These are phyloP conservation scores for Sphecodes monilicornis DNA, from an alignment of 2,888 invertebrate genomes.

Conservation along the genomic window DNA sequence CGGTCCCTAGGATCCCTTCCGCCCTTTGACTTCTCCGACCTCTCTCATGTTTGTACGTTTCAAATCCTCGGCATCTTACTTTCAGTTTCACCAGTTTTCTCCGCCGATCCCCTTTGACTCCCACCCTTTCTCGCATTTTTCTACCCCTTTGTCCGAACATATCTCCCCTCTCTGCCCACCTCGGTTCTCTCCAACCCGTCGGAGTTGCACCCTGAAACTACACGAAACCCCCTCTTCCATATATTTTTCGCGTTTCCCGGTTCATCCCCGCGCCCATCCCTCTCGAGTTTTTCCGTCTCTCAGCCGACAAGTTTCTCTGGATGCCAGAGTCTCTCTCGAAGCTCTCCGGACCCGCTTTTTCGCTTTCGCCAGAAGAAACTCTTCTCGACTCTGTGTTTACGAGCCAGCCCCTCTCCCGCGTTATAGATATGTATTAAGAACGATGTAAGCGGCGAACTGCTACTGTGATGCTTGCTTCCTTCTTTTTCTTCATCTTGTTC, in stretches of 20 bases:
- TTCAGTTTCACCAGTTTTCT: neutral
- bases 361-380: slow-evolving; percentile 32
- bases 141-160: neutral
- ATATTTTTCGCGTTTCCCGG: slow-evolving; percentile 2
- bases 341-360: slow-evolving; percentile 51
- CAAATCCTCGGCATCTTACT: neutral
- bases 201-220: neutral
- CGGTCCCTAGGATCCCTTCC: neutral
- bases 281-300: slow-evolving; percentile 1
- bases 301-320: neutral
- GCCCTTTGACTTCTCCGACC: neutral
- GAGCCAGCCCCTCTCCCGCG: neutral
- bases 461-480: slow-evolving; percentile 30
- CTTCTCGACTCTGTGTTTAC: slow-evolving; percentile 39
- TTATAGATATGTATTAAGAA: slow-evolving; percentile 51
- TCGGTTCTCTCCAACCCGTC: neutral
- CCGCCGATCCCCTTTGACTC: neutral
- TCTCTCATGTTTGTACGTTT: neutral
- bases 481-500: neutral
- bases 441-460: slow-evolving; percentile 39
- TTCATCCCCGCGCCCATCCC: neutral
- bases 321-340: slow-evolving; percentile 20
- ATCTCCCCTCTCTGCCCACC: neutral
- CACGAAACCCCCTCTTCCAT: neutral
- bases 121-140: neutral